Percentiles rank a stretch among this genome's conserved stretches.
phyloP scores from a whole-genome alignment of 2,113 vertebrate species.

The Etheostoma cragini region DNA sequence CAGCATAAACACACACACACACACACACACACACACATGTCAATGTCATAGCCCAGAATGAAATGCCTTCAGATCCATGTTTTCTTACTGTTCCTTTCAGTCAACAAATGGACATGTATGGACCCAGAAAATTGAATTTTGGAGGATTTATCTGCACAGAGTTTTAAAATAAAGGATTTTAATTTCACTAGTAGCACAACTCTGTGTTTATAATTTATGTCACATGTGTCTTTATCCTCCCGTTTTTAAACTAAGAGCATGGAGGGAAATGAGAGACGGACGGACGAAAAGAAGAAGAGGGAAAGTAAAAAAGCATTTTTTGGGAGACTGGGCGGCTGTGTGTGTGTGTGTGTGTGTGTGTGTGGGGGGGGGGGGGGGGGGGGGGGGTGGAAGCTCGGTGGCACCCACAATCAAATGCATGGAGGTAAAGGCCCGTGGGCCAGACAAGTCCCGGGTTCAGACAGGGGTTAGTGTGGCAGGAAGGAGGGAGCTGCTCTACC shows the following conservation, averaged over 20 bases:
- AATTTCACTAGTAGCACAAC: neutral
- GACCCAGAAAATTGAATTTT: neutral
- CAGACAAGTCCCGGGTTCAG: constrained; percentile 69
- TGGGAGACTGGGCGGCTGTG: neutral
- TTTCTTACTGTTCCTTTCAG: too few relatives aligned
- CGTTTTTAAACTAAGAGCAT: neutral
- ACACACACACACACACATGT: too few relatives aligned
- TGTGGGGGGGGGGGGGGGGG: neutral
- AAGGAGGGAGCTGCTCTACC: constrained; percentile 38
- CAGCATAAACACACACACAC: too few relatives aligned
- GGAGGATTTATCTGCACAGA: neutral
- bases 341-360: too few relatives aligned
- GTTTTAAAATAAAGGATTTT: neutral
- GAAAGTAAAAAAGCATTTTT: too few relatives aligned
- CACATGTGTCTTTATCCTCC: neutral
- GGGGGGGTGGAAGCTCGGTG: neutral
- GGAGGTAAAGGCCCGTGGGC: constrained; percentile 64
- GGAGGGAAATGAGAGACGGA: neutral
- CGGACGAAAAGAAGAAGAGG: too few relatives aligned
- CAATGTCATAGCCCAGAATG: too few relatives aligned
- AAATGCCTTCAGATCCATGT: too few relatives aligned
- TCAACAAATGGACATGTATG: neutral
- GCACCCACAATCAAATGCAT: constrained; percentile 34
- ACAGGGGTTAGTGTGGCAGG: constrained; percentile 76
- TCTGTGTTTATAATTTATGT: neutral